A percentile compares a stretch with the other conserved stretches of the same genome.
Evolutionary conservation across 2,113 vertebrate genomes (phyloP).

Genomic region (Equus quagga): DNA sequence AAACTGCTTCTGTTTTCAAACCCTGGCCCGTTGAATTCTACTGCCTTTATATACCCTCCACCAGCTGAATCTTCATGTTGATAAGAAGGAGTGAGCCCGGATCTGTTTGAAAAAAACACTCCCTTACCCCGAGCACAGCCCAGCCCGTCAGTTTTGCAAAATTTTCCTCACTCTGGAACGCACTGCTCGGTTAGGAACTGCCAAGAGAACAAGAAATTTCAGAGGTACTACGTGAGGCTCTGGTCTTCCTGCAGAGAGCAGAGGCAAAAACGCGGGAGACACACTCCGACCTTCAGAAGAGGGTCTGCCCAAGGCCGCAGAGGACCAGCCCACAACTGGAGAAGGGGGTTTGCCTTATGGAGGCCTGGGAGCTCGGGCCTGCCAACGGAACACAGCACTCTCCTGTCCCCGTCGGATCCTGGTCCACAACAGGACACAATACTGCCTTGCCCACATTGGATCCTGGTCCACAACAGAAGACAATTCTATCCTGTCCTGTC

Average conservation of each 20-base stretch:
- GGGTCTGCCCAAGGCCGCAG: accelerated
- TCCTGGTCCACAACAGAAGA: no score
- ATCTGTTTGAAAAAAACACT: constrained; percentile 21
- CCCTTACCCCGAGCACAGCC: constrained; percentile 22
- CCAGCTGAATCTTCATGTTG: constrained; percentile 7
- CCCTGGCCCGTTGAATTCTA: neutral
- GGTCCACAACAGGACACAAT: accelerated
- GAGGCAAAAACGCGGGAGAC: no score
- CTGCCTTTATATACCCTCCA: neutral
- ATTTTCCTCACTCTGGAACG: neutral
- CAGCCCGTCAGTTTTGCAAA: neutral
- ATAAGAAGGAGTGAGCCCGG: constrained; percentile 1
- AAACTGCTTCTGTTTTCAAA: neutral
- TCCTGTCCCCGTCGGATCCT: accelerated
- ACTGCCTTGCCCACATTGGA: no score
- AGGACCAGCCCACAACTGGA: no score
- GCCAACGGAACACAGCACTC: neutral
- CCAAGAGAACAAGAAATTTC: neutral
- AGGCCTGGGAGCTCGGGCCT: neutral
- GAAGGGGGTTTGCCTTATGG: neutral
- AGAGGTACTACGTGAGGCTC: neutral
- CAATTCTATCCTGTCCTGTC: no score
- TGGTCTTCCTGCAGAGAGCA: accelerated
- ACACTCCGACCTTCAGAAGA: accelerated
- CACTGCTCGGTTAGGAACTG: neutral